Evolutionary conservation across 2,888 invertebrate genomes (phyloP), one percentile per base, ranked within the genome.

Genomic region (Diplolepis rosae): DNA sequence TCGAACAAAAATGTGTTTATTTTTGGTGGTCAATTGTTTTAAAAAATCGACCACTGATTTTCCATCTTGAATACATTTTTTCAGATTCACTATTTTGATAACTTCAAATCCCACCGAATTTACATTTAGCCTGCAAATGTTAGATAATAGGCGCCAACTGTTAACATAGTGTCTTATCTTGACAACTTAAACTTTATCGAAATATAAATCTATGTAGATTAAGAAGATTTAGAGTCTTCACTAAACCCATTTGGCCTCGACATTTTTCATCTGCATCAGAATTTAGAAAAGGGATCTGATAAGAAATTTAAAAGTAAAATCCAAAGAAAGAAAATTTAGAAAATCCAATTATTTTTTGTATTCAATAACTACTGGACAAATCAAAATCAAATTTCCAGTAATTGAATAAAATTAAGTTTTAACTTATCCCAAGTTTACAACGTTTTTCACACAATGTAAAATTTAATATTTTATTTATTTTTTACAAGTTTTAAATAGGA

Each of bases 121-220:
- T 1, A 30, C 9, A 7, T 54, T 52, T n/a, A 9, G 18, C 13
- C 18, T 61, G n/a, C 22, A 5, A 35, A 39, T 61, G 11, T 61
- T 35, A n/a, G 35, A 39, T 24, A 61, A 61, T 61, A 61, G 39
- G 35, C n/a, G 61, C 24, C 61, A 61, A 61, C 35, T 61, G 61
- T 61, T 61, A 39, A 61, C 35, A 61, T n/a, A 39, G 13, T 39
- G 13, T 39, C 61, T 39, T 61, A 61, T 61, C 61, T 61, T 24
- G n/a, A 35, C 39, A 18, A 18, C 35, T n/a, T 22, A 24, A 61
- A 24, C n/a, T 61, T 24, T 39, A 61, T 13, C 18, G 24, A 61
- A 13, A 22, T 24, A 61, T 39, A 61, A 61, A 61, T 61, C 39
- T 61, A 61, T 39, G 39, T 35, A 61, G 61, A 61, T 61, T 35